Conservation (phyloP, 2,888 invertebrate genomes). For the Amiota mariae region DNA sequence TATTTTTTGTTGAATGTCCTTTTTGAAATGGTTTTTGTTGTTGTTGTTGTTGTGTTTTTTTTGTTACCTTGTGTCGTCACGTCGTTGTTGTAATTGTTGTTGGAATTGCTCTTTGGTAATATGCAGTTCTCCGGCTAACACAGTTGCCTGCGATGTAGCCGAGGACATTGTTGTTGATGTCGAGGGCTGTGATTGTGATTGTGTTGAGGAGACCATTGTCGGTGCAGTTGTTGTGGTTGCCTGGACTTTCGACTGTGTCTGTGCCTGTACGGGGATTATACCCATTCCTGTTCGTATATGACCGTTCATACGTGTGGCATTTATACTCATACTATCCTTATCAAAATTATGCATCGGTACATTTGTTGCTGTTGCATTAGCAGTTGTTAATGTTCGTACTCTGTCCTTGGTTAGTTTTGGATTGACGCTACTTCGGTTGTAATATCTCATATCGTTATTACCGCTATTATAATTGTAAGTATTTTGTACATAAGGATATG, state of each 20-base stretch:
- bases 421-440: slow-evolving; percentile 30
- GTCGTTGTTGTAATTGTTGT: slow-evolving; percentile 63
- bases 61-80: slow-evolving; percentile 63
- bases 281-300: neutral
- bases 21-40: slow-evolving; percentile 21
- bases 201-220: neutral
- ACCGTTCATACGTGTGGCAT: slow-evolving; percentile 51
- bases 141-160: slow-evolving; percentile 41
- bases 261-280: too few relatives aligned
- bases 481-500: slow-evolving; percentile 75
- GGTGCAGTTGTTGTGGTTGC: neutral
- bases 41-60: slow-evolving; percentile 34
- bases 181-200: slow-evolving; percentile 12
- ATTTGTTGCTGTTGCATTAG: slow-evolving; percentile 34
- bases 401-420: slow-evolving; percentile 32
- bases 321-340: slow-evolving; percentile 46
- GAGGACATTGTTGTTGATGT: slow-evolving; percentile 32
- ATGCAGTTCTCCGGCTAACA: slow-evolving; percentile 56
- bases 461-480: neutral
- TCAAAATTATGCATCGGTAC: slow-evolving; percentile 39
- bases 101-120: slow-evolving; percentile 67
- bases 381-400: slow-evolving; percentile 14
- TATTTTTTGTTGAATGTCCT: slow-evolving; percentile 28
- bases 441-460: slow-evolving; percentile 25
- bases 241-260: too few relatives aligned